Conservation (phyloP, 1,140 invertebrate species). For the Caenorhabditis briggsae region DNA sequence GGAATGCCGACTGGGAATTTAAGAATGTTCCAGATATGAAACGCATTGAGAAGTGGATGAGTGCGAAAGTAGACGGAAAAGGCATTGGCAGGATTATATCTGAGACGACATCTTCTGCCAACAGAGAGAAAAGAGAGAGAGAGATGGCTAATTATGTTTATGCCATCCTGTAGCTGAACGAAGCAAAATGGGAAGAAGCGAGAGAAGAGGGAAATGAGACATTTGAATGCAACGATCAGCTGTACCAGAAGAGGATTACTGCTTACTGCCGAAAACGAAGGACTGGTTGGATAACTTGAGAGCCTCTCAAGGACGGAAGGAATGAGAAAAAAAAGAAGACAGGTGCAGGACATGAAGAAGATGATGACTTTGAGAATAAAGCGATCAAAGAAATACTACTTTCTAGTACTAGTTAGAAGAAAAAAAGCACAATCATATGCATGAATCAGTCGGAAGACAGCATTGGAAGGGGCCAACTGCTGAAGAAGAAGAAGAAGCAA, state of each 20-base stretch:
- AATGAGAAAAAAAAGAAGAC: background rate
- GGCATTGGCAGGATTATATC: conserved; percentile 35
- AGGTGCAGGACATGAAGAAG: background rate
- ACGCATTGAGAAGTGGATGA: background rate
- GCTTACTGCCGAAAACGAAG: background rate
- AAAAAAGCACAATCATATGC: conserved; percentile 38
- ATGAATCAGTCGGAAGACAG: conserved; percentile 26
- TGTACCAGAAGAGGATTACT: conserved; percentile 24
- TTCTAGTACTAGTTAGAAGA: conserved; percentile 27
- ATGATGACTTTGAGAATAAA: background rate
- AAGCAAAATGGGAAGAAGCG: background rate
- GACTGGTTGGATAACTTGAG: conserved; percentile 26
- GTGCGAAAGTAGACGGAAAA: conserved; percentile 13
- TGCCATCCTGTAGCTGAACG: conserved; percentile 22
- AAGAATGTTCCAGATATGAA: conserved; percentile 3
- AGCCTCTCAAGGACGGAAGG: conserved; percentile 7
- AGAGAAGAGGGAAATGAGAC: background rate
- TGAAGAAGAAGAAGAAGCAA: conserved; percentile 45
- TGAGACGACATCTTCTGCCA: conserved; percentile 28
- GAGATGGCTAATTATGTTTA: conserved; percentile 39
- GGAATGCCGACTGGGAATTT: background rate
- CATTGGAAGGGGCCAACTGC: background rate
- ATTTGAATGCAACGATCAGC: background rate
- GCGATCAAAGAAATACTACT: background rate
- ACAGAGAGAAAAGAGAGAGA: background rate